Conservation (phyloP, 2,888 invertebrate species). For the Nyleta sp. region DNA sequence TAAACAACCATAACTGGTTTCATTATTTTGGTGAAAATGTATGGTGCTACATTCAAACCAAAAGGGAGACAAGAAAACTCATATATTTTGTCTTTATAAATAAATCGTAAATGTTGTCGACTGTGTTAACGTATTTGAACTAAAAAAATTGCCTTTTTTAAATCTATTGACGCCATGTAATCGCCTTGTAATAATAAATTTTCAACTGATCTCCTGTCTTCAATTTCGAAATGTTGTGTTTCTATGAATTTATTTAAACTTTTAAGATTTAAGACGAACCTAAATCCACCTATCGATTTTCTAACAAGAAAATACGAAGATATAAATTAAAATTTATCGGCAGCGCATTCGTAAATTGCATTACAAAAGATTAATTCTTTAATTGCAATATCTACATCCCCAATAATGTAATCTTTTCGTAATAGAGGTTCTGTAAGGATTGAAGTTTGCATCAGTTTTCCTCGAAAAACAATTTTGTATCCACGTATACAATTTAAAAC, state of each 20-base stretch:
- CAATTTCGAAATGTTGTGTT: conserved; percentile 54
- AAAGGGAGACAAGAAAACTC: conserved; percentile 64
- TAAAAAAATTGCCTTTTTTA: conserved; percentile 1
- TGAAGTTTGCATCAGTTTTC: background rate
- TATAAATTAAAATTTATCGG: conserved; percentile 27
- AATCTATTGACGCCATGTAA: conserved; percentile 1
- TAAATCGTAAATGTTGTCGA: background rate
- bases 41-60: conserved; percentile 56
- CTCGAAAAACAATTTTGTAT: conserved; percentile 1
- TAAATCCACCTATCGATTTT: conserved; percentile 34
- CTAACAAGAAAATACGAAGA: conserved; percentile 39
- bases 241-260: conserved; percentile 49
- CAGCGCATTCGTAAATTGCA: background rate
- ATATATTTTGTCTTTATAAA: conserved; percentile 26
- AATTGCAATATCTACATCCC: background rate
- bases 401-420: background rate
- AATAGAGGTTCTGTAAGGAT: background rate
- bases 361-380: background rate
- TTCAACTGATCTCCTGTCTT: conserved; percentile 43
- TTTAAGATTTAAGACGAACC: conserved; percentile 53
- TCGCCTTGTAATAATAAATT: conserved; percentile 2
- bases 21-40: conserved; percentile 60
- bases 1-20: conserved; percentile 52
- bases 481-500: conserved; percentile 3
- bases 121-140: background rate